These are phyloP conservation scores for Gnathonemus longibarbis DNA, from an alignment of 2,113 vertebrate species.

Conservation along the genomic window DNA sequence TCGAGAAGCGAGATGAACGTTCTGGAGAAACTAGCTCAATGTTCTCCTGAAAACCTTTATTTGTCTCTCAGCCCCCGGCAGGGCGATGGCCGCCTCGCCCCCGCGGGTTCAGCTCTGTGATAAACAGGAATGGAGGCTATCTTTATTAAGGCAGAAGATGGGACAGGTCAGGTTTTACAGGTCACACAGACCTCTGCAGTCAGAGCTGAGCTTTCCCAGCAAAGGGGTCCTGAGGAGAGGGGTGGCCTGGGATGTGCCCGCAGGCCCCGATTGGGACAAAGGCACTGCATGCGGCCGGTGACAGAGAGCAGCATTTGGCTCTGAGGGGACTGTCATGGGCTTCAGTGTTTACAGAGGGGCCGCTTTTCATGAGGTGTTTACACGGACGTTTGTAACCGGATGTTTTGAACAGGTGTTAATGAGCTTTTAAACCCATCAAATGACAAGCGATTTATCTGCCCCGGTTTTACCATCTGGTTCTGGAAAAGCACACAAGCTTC, in stretches of 20 bases:
- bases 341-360: too few species aligned
- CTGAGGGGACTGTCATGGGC: neutral
- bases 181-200: neutral
- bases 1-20: neutral
- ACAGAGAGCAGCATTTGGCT: neutral
- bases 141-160: neutral
- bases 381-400: neutral
- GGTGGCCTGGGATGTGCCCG: neutral
- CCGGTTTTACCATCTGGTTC: neutral
- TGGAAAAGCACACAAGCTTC: neutral
- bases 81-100: neutral
- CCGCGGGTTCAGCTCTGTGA: neutral
- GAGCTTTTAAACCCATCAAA: neutral
- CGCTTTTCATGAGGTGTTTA: neutral
- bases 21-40: neutral
- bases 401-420: neutral
- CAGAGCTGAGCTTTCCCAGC: neutral
- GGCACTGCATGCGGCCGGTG: neutral
- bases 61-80: neutral
- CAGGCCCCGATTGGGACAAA: neutral
- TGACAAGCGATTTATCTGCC: neutral
- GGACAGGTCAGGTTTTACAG: neutral
- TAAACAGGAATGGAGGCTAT: neutral
- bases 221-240: neutral
- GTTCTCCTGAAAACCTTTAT: neutral